Conservation (phyloP, 2,113 vertebrate species). For the Oreochromis spilurus region DNA sequence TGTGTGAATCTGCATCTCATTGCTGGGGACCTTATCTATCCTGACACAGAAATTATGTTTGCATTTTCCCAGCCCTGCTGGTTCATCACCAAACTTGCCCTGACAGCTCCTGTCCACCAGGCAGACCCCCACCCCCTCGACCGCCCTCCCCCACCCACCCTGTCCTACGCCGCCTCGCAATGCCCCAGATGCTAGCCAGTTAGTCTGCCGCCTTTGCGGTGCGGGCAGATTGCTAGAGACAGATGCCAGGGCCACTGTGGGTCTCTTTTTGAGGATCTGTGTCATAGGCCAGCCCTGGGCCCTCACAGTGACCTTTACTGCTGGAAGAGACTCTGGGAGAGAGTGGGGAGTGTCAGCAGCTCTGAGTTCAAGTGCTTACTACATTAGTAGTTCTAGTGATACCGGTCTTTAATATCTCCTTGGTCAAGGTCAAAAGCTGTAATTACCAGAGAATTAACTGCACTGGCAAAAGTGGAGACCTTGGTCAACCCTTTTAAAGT, state of each 20-base stretch:
- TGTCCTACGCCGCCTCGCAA: slow-evolving; percentile 33
- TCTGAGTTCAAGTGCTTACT: slow-evolving; percentile 37
- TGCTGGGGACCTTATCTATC: slow-evolving; percentile 60
- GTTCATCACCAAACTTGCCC: slow-evolving; percentile 71
- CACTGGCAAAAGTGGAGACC: neutral
- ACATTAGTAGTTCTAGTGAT: neutral
- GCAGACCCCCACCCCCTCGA: slow-evolving; percentile 44
- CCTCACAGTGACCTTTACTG: slow-evolving; percentile 69
- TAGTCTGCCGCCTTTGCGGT: slow-evolving; percentile 56
- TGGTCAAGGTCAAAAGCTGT: slow-evolving; percentile 20
- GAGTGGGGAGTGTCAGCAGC: slow-evolving; percentile 28
- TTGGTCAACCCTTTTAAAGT: neutral
- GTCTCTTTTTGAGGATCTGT: slow-evolving; percentile 68
- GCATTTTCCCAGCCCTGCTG: slow-evolving; percentile 71
- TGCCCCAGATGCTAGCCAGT: slow-evolving; percentile 69
- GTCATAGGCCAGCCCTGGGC: slow-evolving; percentile 66
- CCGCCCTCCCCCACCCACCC: neutral
- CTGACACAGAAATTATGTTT: slow-evolving; percentile 80
- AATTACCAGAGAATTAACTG: slow-evolving; percentile 1
- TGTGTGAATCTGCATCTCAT: slow-evolving; percentile 62
- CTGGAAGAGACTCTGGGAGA: slow-evolving; percentile 51
- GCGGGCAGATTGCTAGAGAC: slow-evolving; percentile 70
- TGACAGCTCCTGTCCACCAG: slow-evolving; percentile 78
- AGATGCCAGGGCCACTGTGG: slow-evolving; percentile 71
- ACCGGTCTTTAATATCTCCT: neutral